A percentile compares a stretch with the other conserved stretches of the same genome.
These are phyloP conservation scores for Pristionchus mayeri DNA, from an alignment of 2,888 invertebrate genomes.

Conservation along the genomic window DNA sequence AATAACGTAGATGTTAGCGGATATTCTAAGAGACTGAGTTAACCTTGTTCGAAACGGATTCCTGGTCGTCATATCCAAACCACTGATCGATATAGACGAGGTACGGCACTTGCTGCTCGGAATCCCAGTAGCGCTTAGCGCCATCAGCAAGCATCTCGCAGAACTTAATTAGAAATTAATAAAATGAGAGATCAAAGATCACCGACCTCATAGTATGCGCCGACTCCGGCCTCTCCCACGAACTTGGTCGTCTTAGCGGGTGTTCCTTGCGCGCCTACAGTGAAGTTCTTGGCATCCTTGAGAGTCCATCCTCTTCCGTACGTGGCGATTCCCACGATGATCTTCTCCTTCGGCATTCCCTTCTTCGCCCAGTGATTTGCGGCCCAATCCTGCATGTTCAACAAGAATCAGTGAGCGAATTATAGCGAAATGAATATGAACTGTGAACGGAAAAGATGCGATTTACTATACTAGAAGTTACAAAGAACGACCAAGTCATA, in stretches of 20 bases:
- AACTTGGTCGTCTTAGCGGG: conserved; percentile 78
- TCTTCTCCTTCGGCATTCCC: conserved; percentile 73
- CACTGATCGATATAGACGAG: conserved; percentile 87
- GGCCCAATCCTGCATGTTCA: conserved; percentile 85
- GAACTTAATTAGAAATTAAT: conserved; percentile 80
- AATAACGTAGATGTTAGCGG: background rate
- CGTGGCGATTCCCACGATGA: conserved; percentile 71
- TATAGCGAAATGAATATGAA: too few species aligned
- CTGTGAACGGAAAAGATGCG: too few species aligned
- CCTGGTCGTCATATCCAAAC: conserved; percentile 92
- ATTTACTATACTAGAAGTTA: too few species aligned
- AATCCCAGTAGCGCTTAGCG: conserved; percentile 86
- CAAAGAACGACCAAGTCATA: too few species aligned
- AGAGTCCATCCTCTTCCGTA: conserved; percentile 74
- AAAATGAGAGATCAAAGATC: background rate
- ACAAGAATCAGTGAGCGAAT: background rate
- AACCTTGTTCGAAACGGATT: conserved; percentile 87
- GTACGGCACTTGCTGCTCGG: conserved; percentile 84
- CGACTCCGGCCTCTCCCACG: conserved; percentile 93
- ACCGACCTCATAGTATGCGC: conserved; percentile 88
- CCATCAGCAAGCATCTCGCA: conserved; percentile 86
- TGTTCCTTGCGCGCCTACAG: conserved; percentile 64
- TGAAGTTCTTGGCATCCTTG: conserved; percentile 57
- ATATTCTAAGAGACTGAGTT: background rate
- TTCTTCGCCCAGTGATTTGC: conserved; percentile 83